A percentile compares a stretch with the other conserved stretches of the same genome.
Evolutionary conservation across 2,888 invertebrate species (phyloP).

Genomic region (Spilosoma lubricipeda): DNA sequence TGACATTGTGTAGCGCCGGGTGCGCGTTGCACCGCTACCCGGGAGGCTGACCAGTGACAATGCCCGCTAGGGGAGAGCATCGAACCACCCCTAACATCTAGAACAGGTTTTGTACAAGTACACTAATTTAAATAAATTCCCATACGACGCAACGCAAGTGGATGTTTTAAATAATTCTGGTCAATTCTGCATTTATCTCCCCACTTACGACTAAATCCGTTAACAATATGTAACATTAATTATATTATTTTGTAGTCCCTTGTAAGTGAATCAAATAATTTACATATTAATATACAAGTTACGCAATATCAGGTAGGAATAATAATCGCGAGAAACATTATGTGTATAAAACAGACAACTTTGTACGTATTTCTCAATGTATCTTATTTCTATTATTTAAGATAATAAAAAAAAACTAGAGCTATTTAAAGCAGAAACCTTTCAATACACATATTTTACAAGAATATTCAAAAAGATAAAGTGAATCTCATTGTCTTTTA

Average conservation of each 20-base stretch:
- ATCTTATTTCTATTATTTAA: not conserved
- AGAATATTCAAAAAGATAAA: conserved; percentile 13
- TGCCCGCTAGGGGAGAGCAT: conserved; percentile 49
- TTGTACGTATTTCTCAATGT: not conserved
- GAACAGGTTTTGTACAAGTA: conserved; percentile 77
- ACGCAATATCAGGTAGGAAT: not conserved
- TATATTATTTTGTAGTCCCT: conserved; percentile 40
- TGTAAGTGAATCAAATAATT: conserved; percentile 39
- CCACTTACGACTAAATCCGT: conserved; percentile 48
- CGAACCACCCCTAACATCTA: conserved; percentile 54
- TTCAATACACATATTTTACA: conserved; percentile 19
- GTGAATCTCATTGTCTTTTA: conserved; percentile 9
- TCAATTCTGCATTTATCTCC: conserved; percentile 49
- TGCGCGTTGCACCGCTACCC: conserved; percentile 15
- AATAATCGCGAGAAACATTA: not conserved
- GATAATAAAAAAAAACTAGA: not conserved
- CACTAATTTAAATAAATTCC: conserved; percentile 80
- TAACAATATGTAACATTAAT: conserved; percentile 47
- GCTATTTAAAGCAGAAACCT: conserved; percentile 14
- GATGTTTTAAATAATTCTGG: conserved; percentile 47
- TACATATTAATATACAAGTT: conserved; percentile 29
- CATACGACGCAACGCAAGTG: conserved; percentile 56
- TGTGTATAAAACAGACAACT: not conserved
- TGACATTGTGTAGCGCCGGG: conserved; percentile 30
- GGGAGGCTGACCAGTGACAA: conserved; percentile 36